Conservation (phyloP, 1,140 invertebrate species). For the Bombus terrestris region DNA sequence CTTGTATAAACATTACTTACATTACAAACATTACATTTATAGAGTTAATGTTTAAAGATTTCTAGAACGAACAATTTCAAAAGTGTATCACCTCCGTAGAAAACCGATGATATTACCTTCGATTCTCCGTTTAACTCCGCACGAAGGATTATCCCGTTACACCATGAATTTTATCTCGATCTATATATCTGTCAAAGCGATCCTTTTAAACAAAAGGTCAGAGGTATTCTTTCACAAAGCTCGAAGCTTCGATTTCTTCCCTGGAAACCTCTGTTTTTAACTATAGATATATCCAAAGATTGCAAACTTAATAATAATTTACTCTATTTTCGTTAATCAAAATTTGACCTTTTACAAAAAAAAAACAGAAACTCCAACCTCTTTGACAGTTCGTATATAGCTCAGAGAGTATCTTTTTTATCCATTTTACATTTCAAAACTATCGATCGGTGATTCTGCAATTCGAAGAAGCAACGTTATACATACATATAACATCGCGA, state of each 20-base stretch:
- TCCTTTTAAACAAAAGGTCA: not conserved
- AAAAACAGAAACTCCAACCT: not conserved
- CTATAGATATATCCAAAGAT: not conserved
- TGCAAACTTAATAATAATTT: not conserved
- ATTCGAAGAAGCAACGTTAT: not conserved
- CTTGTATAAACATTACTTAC: not conserved
- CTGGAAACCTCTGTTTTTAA: not conserved
- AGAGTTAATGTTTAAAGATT: not conserved
- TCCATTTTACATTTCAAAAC: not conserved
- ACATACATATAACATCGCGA: not conserved
- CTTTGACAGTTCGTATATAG: not conserved
- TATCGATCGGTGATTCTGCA: not conserved
- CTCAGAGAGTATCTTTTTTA: not conserved
- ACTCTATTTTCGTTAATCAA: not conserved
- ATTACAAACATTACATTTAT: not conserved
- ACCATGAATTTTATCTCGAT: not conserved
- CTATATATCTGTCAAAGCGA: slow-evolving; percentile 1
- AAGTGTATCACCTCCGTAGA: not conserved
- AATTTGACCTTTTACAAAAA: not conserved
- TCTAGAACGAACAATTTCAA: not conserved
- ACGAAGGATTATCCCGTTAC: not conserved
- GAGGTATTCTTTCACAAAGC: not conserved
- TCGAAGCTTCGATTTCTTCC: not conserved
- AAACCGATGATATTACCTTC: not conserved
- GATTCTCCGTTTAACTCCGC: not conserved